Percentiles rank a stretch among this genome's conserved stretches.
Conservation (phyloP, 1,140 invertebrate genomes). For the Archegozetes longisetosus region DNA sequence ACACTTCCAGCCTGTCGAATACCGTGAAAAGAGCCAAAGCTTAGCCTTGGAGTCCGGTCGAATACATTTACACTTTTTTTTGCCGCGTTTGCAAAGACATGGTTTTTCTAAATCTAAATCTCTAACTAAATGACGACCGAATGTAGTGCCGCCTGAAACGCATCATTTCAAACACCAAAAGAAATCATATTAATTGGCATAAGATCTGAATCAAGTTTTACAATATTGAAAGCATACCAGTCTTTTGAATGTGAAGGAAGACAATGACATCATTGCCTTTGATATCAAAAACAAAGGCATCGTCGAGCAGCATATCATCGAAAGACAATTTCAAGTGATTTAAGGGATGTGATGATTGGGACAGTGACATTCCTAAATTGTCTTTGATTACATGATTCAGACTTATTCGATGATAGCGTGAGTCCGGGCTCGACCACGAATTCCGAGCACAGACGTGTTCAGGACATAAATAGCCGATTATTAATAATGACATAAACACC, state of each 20-base stretch:
- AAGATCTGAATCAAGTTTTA: neutral
- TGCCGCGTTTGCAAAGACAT: constrained; percentile 65
- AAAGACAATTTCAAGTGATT: constrained; percentile 17
- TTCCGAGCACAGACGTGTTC: neutral
- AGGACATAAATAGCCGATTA: neutral
- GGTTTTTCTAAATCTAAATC: constrained; percentile 75
- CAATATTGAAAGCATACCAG: constrained; percentile 33
- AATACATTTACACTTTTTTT: constrained; percentile 35
- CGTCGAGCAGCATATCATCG: constrained; percentile 20
- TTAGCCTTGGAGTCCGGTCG: constrained; percentile 57
- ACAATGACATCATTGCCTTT: constrained; percentile 90
- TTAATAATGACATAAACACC: neutral
- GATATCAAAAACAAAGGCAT: constrained; percentile 32
- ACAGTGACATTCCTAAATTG: neutral
- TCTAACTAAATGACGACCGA: constrained; percentile 82
- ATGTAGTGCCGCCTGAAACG: constrained; percentile 52
- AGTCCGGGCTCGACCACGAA: neutral
- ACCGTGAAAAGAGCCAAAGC: constrained; percentile 93
- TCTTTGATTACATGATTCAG: neutral
- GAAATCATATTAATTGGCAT: neutral
- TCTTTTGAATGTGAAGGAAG: constrained; percentile 96
- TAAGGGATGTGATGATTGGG: neutral
- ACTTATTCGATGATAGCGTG: neutral
- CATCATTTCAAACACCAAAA: neutral
- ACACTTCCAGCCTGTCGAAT: constrained; percentile 97